phyloP scores from a whole-genome alignment of 2,113 vertebrate genomes.

The Albula glossodonta region DNA sequence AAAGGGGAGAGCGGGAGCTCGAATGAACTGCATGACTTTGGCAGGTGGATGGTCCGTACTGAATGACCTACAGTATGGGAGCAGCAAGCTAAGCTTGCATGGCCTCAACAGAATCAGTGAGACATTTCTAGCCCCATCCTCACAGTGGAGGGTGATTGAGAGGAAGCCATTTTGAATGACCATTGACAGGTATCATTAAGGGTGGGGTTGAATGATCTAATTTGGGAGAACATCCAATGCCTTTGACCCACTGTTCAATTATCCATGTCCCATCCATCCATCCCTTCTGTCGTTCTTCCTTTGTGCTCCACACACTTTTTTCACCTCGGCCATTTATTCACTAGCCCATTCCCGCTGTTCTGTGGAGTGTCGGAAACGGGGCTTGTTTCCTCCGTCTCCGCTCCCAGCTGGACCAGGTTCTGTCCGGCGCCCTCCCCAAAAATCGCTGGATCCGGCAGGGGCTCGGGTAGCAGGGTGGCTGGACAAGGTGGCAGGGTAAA shows the following conservation, averaged over 20 bases:
- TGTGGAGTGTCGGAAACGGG: neutral
- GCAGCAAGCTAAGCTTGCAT: neutral
- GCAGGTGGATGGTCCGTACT: neutral
- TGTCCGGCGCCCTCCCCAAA: neutral
- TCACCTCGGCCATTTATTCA: neutral
- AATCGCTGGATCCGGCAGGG: neutral
- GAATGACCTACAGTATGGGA: neutral
- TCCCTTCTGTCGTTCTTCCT: neutral
- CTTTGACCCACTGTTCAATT: too few species aligned
- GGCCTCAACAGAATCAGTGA: too few species aligned
- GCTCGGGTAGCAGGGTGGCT: conserved; percentile 42
- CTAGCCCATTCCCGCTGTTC: neutral
- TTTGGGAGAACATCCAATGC: too few species aligned
- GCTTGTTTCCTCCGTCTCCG: neutral
- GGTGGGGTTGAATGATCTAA: too few species aligned
- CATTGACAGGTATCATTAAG: too few species aligned
- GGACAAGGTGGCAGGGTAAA: conserved; percentile 58
- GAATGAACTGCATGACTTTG: neutral
- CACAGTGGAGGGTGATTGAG: too few species aligned
- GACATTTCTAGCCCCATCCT: too few species aligned
- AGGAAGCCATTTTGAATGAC: too few species aligned
- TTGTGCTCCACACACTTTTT: neutral
- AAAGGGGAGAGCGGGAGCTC: neutral
- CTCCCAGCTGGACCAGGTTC: too few species aligned
- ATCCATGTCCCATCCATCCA: too few species aligned